phyloP scores from a whole-genome alignment of 2,113 vertebrate genomes.

The Thymallus thymallus region DNA sequence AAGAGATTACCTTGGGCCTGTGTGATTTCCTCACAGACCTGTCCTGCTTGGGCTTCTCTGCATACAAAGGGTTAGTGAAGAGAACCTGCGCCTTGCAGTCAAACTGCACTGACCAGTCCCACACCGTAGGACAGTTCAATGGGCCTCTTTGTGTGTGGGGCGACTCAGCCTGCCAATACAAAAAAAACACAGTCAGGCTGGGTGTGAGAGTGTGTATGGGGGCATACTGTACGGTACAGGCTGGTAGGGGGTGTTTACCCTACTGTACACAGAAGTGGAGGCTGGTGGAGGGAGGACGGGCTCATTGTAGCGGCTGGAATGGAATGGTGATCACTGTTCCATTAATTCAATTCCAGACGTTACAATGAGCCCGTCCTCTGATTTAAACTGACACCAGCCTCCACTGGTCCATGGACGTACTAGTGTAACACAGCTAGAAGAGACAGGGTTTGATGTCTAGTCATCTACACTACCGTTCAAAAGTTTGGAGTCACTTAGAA shows the following conservation, averaged over 20 bases:
- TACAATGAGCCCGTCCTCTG: too few relatives aligned
- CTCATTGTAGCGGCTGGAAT: too few relatives aligned
- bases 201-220: neutral
- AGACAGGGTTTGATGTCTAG: too few relatives aligned
- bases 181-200: slow-evolving; percentile 47
- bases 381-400: too few relatives aligned
- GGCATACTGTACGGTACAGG: neutral
- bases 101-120: slow-evolving; percentile 91
- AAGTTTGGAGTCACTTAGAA: too few relatives aligned
- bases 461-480: too few relatives aligned
- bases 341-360: too few relatives aligned
- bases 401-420: too few relatives aligned
- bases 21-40: slow-evolving; percentile 68
- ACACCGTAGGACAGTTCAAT: slow-evolving; percentile 80
- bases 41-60: slow-evolving; percentile 79
- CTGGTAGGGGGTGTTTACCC: too few relatives aligned
- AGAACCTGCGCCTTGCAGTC: slow-evolving; percentile 80
- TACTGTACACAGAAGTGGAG: too few relatives aligned
- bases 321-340: too few relatives aligned
- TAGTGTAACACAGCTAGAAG: too few relatives aligned
- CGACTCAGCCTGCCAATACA: slow-evolving; percentile 79
- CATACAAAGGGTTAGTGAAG: slow-evolving; percentile 84
- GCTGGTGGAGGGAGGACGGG: neutral
- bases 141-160: slow-evolving; percentile 70
- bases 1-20: slow-evolving; percentile 74